Conservation (phyloP, 2,113 vertebrate species). For the Neofelis nebulosa region DNA sequence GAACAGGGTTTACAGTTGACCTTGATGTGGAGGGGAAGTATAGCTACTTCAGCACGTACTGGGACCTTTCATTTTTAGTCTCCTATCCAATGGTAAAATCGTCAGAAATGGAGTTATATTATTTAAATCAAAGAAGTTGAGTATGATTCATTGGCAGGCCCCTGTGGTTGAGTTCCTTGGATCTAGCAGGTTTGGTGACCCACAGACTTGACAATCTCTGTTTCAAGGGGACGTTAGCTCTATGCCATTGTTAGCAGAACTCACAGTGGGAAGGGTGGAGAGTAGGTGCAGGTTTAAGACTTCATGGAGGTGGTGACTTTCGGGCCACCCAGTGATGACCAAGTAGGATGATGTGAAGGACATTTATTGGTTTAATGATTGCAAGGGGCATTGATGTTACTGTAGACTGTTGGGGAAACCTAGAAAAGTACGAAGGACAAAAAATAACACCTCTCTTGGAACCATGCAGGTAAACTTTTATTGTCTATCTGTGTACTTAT, state of each 20-base stretch:
- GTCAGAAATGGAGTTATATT: background rate
- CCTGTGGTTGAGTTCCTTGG: background rate
- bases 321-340: background rate
- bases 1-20: background rate
- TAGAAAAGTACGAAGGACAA: background rate
- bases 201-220: background rate
- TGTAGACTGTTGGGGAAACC: background rate
- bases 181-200: background rate
- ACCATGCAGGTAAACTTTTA: background rate
- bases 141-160: background rate
- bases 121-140: background rate
- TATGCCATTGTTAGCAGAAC: accelerated
- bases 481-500: background rate
- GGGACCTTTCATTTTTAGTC: background rate
- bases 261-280: background rate
- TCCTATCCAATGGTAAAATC: background rate
- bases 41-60: background rate
- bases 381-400: background rate
- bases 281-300: background rate
- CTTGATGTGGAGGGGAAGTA: background rate
- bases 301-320: background rate
- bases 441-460: background rate
- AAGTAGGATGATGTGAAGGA: background rate
- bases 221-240: background rate
- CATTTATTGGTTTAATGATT: background rate